Evolutionary conservation across 2,888 invertebrate genomes (phyloP).

Genomic region (Catocala fraxini): DNA sequence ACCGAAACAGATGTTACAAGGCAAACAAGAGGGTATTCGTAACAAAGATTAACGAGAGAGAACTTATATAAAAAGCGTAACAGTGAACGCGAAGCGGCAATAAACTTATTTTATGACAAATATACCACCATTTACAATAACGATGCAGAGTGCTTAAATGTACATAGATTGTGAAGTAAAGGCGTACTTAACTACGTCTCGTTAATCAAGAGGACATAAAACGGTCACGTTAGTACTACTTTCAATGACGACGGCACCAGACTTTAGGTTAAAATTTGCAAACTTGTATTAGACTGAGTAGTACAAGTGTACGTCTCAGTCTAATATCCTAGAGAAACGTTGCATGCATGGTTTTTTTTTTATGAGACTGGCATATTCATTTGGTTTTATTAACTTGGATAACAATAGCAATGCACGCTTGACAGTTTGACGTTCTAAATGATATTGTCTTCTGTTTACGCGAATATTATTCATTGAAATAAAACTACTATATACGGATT

Average conservation of each 20-base stretch:
- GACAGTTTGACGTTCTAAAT: too few relatives aligned
- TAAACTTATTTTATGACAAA: slow-evolving; percentile 58
- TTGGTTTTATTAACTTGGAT: too few relatives aligned
- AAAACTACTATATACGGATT: too few relatives aligned
- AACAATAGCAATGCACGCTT: too few relatives aligned
- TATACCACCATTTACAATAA: slow-evolving; percentile 47
- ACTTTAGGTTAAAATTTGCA: background rate
- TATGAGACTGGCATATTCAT: too few relatives aligned
- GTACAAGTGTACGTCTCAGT: too few relatives aligned
- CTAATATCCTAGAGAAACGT: too few relatives aligned
- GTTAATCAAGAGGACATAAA: slow-evolving; percentile 38
- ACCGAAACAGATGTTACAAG: slow-evolving; percentile 74
- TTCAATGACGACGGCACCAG: background rate
- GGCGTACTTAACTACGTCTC: slow-evolving; percentile 33
- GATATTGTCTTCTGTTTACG: too few relatives aligned
- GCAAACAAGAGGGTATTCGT: slow-evolving; percentile 67
- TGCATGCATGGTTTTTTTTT: too few relatives aligned
- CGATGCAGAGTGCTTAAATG: slow-evolving; percentile 40
- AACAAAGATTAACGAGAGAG: slow-evolving; percentile 74
- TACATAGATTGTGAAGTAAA: slow-evolving; percentile 41
- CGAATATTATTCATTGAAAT: too few relatives aligned
- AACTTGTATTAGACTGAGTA: too few relatives aligned
- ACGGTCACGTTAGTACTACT: slow-evolving; percentile 8
- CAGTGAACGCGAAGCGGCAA: slow-evolving; percentile 55
- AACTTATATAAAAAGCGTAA: slow-evolving; percentile 61